Evolutionary conservation across 2,888 invertebrate genomes (phyloP).

Genomic region (Nephrotoma appendiculata): DNA sequence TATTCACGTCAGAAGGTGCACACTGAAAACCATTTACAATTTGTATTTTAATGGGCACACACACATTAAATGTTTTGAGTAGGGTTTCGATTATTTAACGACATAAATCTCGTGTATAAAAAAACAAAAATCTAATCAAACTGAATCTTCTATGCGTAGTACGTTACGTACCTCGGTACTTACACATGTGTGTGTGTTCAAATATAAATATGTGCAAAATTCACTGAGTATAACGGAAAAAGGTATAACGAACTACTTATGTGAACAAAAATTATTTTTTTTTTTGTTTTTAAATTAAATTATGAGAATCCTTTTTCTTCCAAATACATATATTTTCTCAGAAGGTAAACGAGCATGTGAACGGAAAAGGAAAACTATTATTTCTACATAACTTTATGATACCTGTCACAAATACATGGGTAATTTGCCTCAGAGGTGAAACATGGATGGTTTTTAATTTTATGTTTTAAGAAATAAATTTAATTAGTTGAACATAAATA

Average conservation of each 20-base stretch:
- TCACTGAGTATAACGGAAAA: neutral
- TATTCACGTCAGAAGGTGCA: neutral
- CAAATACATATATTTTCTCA: neutral
- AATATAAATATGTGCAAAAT: neutral
- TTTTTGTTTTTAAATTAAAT: neutral
- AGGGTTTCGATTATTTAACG: neutral
- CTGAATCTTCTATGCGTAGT: neutral
- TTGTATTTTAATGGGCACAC: neutral
- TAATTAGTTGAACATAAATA: neutral
- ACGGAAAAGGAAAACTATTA: neutral
- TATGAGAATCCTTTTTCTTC: neutral
- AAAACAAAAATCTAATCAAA: neutral
- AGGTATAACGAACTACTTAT: neutral
- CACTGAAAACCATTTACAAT: neutral
- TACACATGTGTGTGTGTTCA: neutral
- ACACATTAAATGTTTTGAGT: neutral
- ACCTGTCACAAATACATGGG: neutral
- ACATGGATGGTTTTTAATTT: neutral
- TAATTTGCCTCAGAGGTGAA: slow-evolving; percentile 1
- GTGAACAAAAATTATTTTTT: neutral
- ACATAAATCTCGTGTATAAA: neutral
- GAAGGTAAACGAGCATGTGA: neutral
- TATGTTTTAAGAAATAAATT: neutral
- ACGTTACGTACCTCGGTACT: no score
- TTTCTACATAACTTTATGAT: neutral